A percentile compares a stretch with the other conserved stretches of the same genome.
Evolutionary conservation across 2,888 invertebrate genomes (phyloP).

Genomic region (Mythimna albipuncta): DNA sequence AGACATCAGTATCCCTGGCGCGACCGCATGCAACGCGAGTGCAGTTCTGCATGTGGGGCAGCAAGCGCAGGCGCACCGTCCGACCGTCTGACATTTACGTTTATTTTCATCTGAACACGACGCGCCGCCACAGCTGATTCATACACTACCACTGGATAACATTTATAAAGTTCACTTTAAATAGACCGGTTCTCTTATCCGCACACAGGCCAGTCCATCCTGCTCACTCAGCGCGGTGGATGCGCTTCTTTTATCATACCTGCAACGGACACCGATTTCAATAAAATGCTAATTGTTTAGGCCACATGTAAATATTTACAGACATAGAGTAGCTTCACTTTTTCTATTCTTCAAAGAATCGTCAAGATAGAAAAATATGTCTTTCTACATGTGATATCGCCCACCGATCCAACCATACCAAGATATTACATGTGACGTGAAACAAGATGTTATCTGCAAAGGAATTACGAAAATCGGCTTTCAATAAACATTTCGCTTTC

Average conservation of each 20-base stretch:
- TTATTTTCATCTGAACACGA: constrained; percentile 54
- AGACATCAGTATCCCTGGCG: neutral
- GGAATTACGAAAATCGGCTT: neutral
- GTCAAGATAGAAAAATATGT: neutral
- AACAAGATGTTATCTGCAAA: neutral
- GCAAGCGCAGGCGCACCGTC: constrained; percentile 4
- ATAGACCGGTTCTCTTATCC: constrained; percentile 21
- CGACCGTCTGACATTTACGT: constrained; percentile 57
- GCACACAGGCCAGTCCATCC: neutral
- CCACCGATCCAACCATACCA: too few relatives aligned
- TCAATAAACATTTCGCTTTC: neutral
- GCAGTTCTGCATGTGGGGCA: constrained; percentile 10
- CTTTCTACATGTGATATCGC: neutral
- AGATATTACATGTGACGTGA: neutral
- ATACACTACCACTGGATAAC: constrained; percentile 24
- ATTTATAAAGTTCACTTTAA: constrained; percentile 47
- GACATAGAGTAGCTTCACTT: neutral
- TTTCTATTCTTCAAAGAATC: constrained; percentile 2
- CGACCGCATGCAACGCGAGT: neutral
- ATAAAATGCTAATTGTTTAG: too few relatives aligned
- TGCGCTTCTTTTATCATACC: neutral
- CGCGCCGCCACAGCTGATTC: constrained; percentile 54
- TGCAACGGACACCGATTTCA: too few relatives aligned
- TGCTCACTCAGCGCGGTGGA: too few relatives aligned
- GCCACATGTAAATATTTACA: neutral